Base-by-base conservation (phyloP, 2,113 vertebrate genomes). In the Zosterops lateralis region DNA sequence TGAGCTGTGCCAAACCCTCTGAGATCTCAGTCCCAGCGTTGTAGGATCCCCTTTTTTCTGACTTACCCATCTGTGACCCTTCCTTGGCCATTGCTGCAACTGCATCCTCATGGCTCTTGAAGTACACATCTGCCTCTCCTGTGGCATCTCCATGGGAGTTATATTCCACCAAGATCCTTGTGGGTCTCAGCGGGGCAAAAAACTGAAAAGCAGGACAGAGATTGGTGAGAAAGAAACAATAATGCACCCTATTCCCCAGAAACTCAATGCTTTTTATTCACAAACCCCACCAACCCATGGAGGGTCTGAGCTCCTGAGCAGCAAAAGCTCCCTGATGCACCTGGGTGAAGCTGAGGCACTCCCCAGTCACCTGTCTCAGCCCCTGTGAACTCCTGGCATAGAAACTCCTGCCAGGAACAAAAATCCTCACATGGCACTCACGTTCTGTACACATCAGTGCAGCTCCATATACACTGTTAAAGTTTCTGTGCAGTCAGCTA, bases 61-160 rank as follows among this genome's bases (percentile, higher is more conserved):
- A 81, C 98, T 98, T 96, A 99, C 99, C 97, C 25, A 99, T 98
- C n/a, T 97, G 93, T 34, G 97, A 92, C 76, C 97, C 98, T 82
- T 99, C 98, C 97, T 97, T 98, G 31, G 97, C 97, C 99, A 99
- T 98, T 1, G 99, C 99, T 2, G 96, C 91, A 0, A 97, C 75
- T 0, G 99, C 98, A 0, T 99, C 99, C 78, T 98, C 72, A 0
- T 98, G 98, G 67, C 97, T 97, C 22, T 84, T 50, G 7, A 99
- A 99, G 94, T 98, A 98, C 75, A 99, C 98, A 0, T 98, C 98
- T 0, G 97, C 99, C 87, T 98, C 98, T 10, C 99, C 99, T 2
- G 96, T 98, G 64, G 96, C 96, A 40, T 96, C 97, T 34, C 99
- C 99, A 1, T 96, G 90, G 5, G 98, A 97, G 17, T 98, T 96